Evolutionary conservation across 2,113 vertebrate species (phyloP).

Genomic region (Odobenus rosmarus): DNA sequence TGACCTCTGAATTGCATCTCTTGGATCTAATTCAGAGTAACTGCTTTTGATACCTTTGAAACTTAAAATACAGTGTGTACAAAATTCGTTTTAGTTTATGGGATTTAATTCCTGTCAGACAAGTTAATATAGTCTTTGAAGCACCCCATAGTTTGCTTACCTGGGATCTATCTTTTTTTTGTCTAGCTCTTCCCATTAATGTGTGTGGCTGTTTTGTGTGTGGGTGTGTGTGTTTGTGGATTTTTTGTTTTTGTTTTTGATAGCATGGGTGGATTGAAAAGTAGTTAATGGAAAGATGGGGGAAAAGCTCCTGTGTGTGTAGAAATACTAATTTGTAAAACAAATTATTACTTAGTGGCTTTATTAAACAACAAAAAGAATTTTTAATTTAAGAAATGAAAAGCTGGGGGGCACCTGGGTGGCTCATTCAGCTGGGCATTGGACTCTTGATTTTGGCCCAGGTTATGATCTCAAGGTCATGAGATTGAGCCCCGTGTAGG

Average conservation of each 20-base stretch:
- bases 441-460: not conserved
- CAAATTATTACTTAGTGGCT: not conserved
- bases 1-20: not conserved
- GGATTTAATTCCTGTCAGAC: not conserved
- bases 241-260: not conserved
- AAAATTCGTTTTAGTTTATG: not conserved
- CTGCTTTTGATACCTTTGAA: not conserved
- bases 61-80: not conserved
- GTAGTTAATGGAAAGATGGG: not conserved
- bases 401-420: not conserved
- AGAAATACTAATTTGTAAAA: constrained; percentile 11
- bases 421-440: not conserved
- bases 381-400: constrained; percentile 40
- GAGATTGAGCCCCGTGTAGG: not conserved
- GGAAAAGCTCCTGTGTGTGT: not conserved
- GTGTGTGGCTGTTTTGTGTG: not conserved
- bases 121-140: not conserved
- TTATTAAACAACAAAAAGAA: not conserved
- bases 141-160: not conserved
- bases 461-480: not conserved
- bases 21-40: not conserved
- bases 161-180: not conserved
- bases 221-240: not conserved
- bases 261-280: not conserved
- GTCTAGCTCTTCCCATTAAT: not conserved